These are phyloP conservation scores for Nyctereutes procyonoides DNA, from an alignment of 2,113 vertebrate genomes.

Conservation along the genomic window DNA sequence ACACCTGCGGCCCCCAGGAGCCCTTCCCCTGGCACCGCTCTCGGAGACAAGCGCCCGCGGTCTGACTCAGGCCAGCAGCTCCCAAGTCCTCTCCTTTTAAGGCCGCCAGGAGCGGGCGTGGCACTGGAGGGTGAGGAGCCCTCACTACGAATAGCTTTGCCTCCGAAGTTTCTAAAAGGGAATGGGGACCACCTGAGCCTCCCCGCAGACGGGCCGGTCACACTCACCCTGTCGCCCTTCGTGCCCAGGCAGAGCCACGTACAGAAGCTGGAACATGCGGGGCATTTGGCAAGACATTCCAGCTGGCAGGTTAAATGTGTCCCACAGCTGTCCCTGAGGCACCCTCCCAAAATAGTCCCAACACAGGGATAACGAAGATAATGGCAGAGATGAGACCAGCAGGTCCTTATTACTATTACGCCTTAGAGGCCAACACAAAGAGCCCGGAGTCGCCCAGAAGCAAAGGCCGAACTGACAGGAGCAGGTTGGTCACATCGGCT, in stretches of 20 bases:
- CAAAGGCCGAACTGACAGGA: no score
- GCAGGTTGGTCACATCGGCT: background rate
- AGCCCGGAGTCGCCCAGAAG: no score
- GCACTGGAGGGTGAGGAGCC: background rate
- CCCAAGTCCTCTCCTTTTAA: constrained; percentile 22
- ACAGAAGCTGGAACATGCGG: background rate
- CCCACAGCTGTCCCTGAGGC: constrained; percentile 55
- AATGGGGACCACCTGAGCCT: constrained; percentile 26
- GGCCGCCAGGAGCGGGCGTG: background rate
- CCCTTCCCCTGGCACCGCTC: background rate
- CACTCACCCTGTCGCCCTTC: background rate
- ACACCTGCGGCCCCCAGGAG: background rate
- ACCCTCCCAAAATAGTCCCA: constrained; percentile 23
- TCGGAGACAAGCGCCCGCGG: background rate
- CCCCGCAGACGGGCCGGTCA: background rate
- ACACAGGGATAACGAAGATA: background rate
- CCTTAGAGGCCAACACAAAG: background rate
- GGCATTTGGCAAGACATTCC: background rate
- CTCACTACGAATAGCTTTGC: background rate
- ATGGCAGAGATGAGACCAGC: background rate
- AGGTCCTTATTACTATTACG: fast-evolving
- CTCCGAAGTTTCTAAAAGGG: constrained; percentile 46
- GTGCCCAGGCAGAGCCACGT: background rate
- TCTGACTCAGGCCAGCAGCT: background rate
- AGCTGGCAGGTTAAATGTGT: constrained; percentile 63